A percentile compares a stretch with the other conserved stretches of the same genome.
Evolutionary conservation across 2,797 vertebrate species (phyloP).

Genomic region (Acrocephalus scirpaceus): DNA sequence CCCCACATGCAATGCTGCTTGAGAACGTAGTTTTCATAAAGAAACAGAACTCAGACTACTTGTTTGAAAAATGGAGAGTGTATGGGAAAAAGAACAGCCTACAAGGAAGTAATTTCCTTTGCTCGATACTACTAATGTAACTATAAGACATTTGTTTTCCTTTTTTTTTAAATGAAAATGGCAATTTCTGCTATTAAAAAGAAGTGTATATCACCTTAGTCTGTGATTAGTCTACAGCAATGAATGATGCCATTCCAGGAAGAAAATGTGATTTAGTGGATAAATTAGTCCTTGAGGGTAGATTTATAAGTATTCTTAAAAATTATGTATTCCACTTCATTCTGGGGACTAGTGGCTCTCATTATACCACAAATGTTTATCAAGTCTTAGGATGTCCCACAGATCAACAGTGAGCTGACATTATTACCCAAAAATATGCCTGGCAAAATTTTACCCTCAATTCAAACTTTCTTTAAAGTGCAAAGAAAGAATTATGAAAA

Average conservation of each 20-base stretch:
- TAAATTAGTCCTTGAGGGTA: background rate
- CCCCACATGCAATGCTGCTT: background rate
- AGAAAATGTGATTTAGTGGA: background rate
- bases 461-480: background rate
- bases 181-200: background rate
- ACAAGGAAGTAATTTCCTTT: background rate
- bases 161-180: background rate
- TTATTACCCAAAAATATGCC: background rate
- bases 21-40: background rate
- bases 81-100: background rate
- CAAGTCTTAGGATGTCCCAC: background rate
- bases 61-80: background rate
- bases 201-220: background rate
- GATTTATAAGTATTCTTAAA: background rate
- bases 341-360: background rate
- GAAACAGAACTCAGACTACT: background rate
- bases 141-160: background rate
- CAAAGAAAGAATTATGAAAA: background rate
- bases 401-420: background rate
- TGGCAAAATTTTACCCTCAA: background rate
- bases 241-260: background rate
- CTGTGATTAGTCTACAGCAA: background rate
- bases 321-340: background rate
- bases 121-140: background rate
- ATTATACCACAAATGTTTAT: background rate